Evolutionary conservation across 2,797 vertebrate genomes (phyloP), one percentile per base, ranked within the genome.

Genomic region (Clarias pachynema): DNA sequence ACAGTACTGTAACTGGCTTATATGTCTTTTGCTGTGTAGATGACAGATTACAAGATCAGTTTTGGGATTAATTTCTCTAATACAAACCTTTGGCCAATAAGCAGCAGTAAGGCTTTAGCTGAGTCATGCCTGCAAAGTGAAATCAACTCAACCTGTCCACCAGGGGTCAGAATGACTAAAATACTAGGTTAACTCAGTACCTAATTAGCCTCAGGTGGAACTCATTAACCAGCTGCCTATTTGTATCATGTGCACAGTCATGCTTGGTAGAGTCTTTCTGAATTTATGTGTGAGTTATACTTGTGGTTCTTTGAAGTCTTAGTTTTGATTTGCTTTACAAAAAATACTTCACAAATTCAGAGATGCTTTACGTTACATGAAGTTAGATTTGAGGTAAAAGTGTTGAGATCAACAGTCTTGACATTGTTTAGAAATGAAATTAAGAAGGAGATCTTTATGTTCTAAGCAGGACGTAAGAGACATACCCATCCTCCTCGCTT

Each of bases 401-500:
- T 57, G 53, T 77, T 31, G 18, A 31, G 26, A 31, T 75, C 16
- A 4, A 75, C 8, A 57, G 2, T 31, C 14, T 75, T 74, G 53
- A 49, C 72, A 16, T 49, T 69, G 72, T 57, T 60, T 49, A 7
- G 1, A 10, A 44, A 29, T 44, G 34, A 49, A 84, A 59, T 44
- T 72, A n/a, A 31, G 9, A 9, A 22, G 44, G 14, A 75, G 49
- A 29, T 8, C 44, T 1, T 74, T 49, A 57, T 20, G 24, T 26
- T 12, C 56, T 59, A 56, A 73, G 15, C 44, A 56, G 49, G 26
- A 75, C 73, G 5, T 0, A 5, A 57, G 53, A 29, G 18, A 85
- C 92, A 5, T 86, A 96, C 96, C 93, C 92, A 1, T 95, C 93
- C 0, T 95, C 93, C 7, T 79, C 84, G 34, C 8, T 63, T 56